Evolutionary conservation across 2,797 vertebrate genomes (phyloP).

Genomic region (Netta rufina): DNA sequence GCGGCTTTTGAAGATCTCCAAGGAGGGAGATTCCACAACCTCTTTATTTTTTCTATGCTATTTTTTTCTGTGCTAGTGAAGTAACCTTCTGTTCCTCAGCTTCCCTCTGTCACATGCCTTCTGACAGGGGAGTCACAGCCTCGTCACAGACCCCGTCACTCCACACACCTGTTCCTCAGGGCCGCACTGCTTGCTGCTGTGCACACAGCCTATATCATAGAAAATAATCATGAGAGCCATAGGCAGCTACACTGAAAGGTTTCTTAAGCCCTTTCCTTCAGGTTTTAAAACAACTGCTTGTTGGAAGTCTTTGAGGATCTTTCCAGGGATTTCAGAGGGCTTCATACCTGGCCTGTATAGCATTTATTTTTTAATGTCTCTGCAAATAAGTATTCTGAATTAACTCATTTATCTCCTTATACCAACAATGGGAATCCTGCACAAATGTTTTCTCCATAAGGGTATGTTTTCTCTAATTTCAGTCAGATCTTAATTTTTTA

Average conservation of each 20-base stretch:
- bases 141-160: not conserved
- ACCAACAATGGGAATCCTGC: not conserved
- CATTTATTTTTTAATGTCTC: not conserved
- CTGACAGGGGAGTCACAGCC: not conserved
- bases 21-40: not conserved
- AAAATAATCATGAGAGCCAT: accelerated
- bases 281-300: not conserved
- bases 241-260: not conserved
- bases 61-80: not conserved
- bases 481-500: not conserved
- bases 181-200: not conserved
- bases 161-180: not conserved
- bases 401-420: not conserved
- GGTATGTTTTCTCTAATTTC: not conserved
- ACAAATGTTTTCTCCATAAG: not conserved
- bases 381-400: not conserved
- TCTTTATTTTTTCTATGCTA: not conserved
- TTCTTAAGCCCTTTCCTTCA: not conserved
- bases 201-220: not conserved
- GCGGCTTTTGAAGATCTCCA: not conserved
- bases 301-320: not conserved
- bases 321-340: not conserved
- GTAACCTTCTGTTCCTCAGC: not conserved
- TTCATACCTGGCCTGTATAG: not conserved
- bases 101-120: not conserved